Base-by-base conservation (phyloP, 2,888 invertebrate species). In the Temnothorax ravouxi region DNA sequence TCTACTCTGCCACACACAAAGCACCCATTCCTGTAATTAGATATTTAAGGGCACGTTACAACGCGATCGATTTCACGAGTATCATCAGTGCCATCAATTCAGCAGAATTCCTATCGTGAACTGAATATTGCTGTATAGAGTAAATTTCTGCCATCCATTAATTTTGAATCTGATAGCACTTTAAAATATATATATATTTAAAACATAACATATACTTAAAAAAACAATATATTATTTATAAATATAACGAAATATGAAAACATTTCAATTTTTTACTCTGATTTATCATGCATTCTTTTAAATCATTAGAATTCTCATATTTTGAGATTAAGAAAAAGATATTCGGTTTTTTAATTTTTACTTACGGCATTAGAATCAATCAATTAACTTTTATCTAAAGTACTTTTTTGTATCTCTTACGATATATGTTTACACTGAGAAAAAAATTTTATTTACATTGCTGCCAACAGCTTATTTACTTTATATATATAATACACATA, bases 1-100 rank as follows among this genome's bases (percentile, higher is more conserved):
- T 79, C 71, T 79, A 69, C 34, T 47, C 34, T 47, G 29, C 34
- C 56, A n/a, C n/a, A n/a, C n/a, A n/a, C n/a, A n/a, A 76, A 56
- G 59, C 54, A 66, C 18, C 76, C 38, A 83, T 87, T 85, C 81
- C 84, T 71, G 69, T 88, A 89, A 88, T 88, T 88, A 89, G 89
- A 88, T 89, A 89, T 84, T 88, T 88, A 89, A 87, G 74, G 66
- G 71, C 69, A 56, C 15, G 50, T 82, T 79, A 83, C 80, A 77
- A 50, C 74, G 38, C 71, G 87, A 88, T 88, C 83, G 86, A 87
- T 88, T 83, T 69, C 52, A 44, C 5, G 79, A 71, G 21, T 59
- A 79, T 79, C 56, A 59, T 21, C 15, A 3, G 44, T 69, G 3
- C 18, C 69, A 79, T 50, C 47, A 71, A 44, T 56, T 77, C n/a